Base-by-base conservation (phyloP, 2,113 vertebrate genomes). In the Petrocephalus microphthalmus region DNA sequence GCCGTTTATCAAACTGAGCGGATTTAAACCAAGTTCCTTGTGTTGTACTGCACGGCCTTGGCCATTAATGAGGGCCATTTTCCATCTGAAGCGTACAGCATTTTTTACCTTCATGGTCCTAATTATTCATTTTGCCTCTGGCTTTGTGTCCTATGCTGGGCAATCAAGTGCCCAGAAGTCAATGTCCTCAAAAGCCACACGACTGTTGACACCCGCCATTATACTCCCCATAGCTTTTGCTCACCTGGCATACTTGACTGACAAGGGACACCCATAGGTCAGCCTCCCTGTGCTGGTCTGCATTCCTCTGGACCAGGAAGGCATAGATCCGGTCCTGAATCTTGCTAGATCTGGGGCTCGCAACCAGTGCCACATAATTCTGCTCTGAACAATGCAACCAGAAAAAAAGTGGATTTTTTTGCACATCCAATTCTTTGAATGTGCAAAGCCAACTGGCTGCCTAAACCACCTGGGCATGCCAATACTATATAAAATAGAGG, bases 231-330 rank as follows among this genome's bases (percentile, higher is more conserved):
- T 0, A 37, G 2, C 19, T 17, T 17, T 5, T 60, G 3, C 90
- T 92, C 89, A 96, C 95, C 94, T 87, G 91, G 92, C 95, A 95
- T 89, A 94, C 89, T 88, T 91, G 95, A 20, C 92, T 91, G 17
- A 96, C 93, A 87, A 90, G 93, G 0, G 95, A 90, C 22, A 92
- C 45, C 95, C 95, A 95, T 45, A 88, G 88, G 0, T 90, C 87
- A 49, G 87, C 89, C 33, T 88, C 45, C 11, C 53, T 0, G 7
- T 22, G 22, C 2, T 0, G 0, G 33, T 92, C 88, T 52, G 0
- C 2, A 87, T 78, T 94, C 57, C 89, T 94, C 90, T 95, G 92
- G 5, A 42, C 92, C 57, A 94, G 94, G 51, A 96, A 95, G 53
- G 88, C 91, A 74, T 94, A 95, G 0, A 95, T 54, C 89, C 88